Conservation (phyloP, 1,140 invertebrate species). For the Chionoecetes opilio region DNA sequence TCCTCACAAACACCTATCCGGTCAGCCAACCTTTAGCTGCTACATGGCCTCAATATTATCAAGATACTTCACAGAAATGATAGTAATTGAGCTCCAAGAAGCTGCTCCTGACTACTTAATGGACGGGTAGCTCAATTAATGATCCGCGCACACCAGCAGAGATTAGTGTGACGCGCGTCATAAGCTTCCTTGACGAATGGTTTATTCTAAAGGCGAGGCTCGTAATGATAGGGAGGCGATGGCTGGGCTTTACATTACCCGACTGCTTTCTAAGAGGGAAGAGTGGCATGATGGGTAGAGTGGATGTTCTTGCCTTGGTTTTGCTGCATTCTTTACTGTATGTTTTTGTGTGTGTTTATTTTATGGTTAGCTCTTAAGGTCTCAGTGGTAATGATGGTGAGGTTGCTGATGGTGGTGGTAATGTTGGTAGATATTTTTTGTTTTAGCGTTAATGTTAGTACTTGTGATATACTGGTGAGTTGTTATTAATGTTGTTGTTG, state of each 20-base stretch:
- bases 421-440: too few relatives aligned
- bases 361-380: not conserved
- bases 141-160: not conserved
- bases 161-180: constrained; percentile 7
- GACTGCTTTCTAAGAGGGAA: not conserved
- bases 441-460: too few relatives aligned
- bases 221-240: not conserved
- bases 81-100: not conserved
- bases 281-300: not conserved
- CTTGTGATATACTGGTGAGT: not conserved
- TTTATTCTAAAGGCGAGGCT: constrained; percentile 19
- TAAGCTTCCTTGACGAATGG: not conserved
- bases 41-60: too few relatives aligned
- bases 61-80: too few relatives aligned
- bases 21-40: too few relatives aligned
- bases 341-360: not conserved
- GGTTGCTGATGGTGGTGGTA: not conserved
- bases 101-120: constrained; percentile 2
- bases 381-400: not conserved
- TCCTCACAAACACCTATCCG: too few relatives aligned
- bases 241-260: not conserved
- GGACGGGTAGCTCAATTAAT: constrained; percentile 1
- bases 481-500: not conserved
- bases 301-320: not conserved
- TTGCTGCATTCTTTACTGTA: not conserved